Conservation (phyloP, 2,797 vertebrate genomes). For the Falco concolor region DNA sequence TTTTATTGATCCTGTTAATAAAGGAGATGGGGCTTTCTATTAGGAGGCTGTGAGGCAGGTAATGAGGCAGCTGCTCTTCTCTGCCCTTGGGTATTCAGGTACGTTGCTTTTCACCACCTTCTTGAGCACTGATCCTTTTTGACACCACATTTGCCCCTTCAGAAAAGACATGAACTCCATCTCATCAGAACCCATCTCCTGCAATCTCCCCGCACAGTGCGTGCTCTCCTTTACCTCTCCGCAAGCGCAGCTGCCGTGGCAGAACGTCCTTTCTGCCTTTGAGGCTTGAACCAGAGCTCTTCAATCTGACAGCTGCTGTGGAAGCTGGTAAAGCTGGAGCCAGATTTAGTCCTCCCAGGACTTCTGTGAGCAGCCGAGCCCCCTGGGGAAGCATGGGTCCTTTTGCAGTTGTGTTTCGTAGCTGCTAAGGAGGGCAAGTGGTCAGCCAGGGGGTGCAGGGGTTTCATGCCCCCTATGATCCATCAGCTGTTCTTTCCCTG, state of each 20-base stretch:
- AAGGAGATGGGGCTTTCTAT: background rate
- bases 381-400: fast-evolving
- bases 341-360: background rate
- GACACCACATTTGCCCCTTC: background rate
- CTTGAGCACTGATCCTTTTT: background rate
- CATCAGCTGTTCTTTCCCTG: fast-evolving
- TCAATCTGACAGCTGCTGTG: background rate
- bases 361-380: background rate
- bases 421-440: background rate
- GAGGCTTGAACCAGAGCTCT: background rate
- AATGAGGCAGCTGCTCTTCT: background rate
- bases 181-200: background rate
- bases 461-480: background rate
- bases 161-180: background rate
- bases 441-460: background rate
- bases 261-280: background rate
- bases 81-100: background rate
- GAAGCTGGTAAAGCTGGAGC: background rate
- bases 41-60: background rate
- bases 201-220: background rate
- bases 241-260: fast-evolving
- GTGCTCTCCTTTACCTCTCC: background rate
- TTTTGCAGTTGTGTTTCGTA: background rate
- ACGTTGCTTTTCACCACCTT: fast-evolving
- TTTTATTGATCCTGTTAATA: background rate